Conservation (phyloP, 2,797 vertebrate genomes). For the Natrix natrix region DNA sequence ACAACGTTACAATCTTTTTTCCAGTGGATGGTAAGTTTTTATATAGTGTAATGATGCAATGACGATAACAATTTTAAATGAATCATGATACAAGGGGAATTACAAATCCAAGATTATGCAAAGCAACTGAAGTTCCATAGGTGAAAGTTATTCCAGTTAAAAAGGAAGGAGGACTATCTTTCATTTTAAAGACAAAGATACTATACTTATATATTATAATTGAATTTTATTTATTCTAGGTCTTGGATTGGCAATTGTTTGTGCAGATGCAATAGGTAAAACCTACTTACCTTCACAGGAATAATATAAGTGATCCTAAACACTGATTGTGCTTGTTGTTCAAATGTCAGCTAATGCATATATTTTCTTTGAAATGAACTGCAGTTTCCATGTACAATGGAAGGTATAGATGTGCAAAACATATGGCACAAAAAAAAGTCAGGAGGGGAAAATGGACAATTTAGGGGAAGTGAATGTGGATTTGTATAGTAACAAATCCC, state of each 20-base stretch:
- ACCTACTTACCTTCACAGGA: not conserved
- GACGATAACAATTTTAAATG: not conserved
- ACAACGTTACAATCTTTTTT: not conserved
- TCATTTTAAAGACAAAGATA: not conserved
- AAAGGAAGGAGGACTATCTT: not conserved
- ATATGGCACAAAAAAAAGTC: not conserved
- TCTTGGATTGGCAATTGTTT: not conserved
- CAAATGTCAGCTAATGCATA: not conserved
- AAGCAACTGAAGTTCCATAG: not conserved
- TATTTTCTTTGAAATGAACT: not conserved
- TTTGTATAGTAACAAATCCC: not conserved
- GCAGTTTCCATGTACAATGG: not conserved
- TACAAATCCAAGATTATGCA: not conserved
- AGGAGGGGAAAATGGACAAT: not conserved
- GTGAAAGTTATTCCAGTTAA: not conserved
- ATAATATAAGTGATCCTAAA: not conserved
- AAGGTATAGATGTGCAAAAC: not conserved
- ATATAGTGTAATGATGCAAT: not conserved
- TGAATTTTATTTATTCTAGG: not conserved
- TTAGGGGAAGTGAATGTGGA: not conserved
- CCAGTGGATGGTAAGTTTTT: not conserved
- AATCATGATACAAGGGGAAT: not conserved
- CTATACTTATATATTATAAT: not conserved
- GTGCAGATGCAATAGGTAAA: not conserved
- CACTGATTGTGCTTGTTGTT: not conserved